Evolutionary conservation across 2,888 invertebrate genomes (phyloP), one percentile per base, ranked within the genome.

Genomic region (Pyrochroa serraticornis): DNA sequence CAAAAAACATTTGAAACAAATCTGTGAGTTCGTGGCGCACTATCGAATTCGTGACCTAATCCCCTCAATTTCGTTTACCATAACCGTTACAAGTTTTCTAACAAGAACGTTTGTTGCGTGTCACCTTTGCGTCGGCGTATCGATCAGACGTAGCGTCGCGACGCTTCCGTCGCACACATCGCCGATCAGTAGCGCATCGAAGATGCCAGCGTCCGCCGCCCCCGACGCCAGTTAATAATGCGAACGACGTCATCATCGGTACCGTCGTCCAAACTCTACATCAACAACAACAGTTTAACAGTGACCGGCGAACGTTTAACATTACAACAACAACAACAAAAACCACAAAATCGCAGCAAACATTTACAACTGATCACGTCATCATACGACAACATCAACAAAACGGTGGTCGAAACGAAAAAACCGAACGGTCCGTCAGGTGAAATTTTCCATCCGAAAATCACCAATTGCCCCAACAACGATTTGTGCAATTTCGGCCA

Each of bases 181-280:
- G 38, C 37, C 34, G 41, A 38, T 46, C 42, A 42, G 9, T 7
- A 1, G 7, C 22, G 42, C 12, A 22, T 13, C 42, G 14, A 42
- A 42, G n/a, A 42, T 42, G 42, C 22, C 22, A 1, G 22, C 30
- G 22, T 22, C 5, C 22, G 22, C 22, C 22, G 22, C 22, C 22
- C 2, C 22, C 22, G 22, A 5, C 22, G 22, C 22, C 22, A 2
- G 22, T 22, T 32, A 41, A 43, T 34, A 34, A 43, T 52, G 52
- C 34, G 44, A 52, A 38, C 47, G 31, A 38, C 35, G 30, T 37
- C 52, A 31, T 41, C 52, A 38, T 57, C 62, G 30, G 45, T 52
- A 13, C 59, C 61, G 54, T 60, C 51, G 44, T 57, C 64, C 33
- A 72, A 66, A 61, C 64, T 69, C 48, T 67, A 69, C 64, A 82